Evolutionary conservation across 2,113 vertebrate genomes (phyloP), one percentile per base, ranked within the genome.

Genomic region (Actenoides lindsayi): DNA sequence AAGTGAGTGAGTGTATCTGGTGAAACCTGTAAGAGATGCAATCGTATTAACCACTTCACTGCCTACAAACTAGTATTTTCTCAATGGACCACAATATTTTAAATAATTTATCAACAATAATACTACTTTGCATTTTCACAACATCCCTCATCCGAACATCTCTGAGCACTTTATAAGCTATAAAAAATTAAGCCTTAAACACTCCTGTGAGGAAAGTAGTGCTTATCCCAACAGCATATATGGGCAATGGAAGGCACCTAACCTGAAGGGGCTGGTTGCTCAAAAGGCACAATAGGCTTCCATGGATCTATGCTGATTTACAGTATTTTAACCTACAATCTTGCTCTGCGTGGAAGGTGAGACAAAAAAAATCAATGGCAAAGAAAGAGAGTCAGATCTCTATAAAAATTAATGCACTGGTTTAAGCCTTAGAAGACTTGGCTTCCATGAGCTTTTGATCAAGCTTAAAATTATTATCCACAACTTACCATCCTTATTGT

Each of bases 21-120:
- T 97, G 98, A 98, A 98, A 98, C 98, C 98, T 98, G 98, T 97
- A 97, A 98, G 97, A 97, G 97, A 97, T 97, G 97, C 97, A 96
- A 97, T 91, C 94, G 50, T 80, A 94, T 98, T 98, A 98, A 98
- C 98, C 97, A 97, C 97, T 98, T 98, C 98, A 96, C 91, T 97
- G 97, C 98, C 98, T 97, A 93, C 19, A 92, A 95, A 84, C 96
- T 90, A 97, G 97, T 92, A 97, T 97, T 97, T 97, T 97, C 97
- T 97, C 97, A 96, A 96, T 97, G 97, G 96, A 94, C 97, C 94
- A 96, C 94, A 97, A 97, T 97, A 97, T 93, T 97, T 97, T 97
- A 97, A 97, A 97, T 97, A 96, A 97, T 97, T 97, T 96, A 97
- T 97, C 95, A 97, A 96, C 95, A 93, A 95, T 97, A 97, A 90